Base-by-base conservation (phyloP, 1,140 invertebrate genomes). In the Meloidogyne chitwoodi region DNA sequence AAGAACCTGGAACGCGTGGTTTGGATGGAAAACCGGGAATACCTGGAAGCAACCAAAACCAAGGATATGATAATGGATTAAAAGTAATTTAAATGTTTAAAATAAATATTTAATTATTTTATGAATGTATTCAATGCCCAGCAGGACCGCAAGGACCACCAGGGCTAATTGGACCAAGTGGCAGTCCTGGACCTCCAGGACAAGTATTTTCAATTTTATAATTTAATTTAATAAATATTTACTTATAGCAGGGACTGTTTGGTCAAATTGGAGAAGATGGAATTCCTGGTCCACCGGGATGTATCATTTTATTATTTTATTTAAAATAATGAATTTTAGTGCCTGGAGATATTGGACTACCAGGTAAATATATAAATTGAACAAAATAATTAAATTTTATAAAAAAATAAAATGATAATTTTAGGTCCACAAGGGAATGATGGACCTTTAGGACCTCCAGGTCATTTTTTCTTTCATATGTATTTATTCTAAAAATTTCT, bases 1-100 rank as follows among this genome's bases (percentile, higher is more conserved):
- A 11, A 29, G 29, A 61, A 19, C 62, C 72, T 14, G 72, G 72
- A n/a, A 41, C 41, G 10, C 56, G 38, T 27, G 72, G 72, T 12
- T 31, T 34, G n/a, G 61, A 74, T 67, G 72, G 72, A 62, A 38
- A 26, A 27, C 72, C 65, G 5, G 65, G 65, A 67, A n/a, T 22
- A 41, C 22, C 65, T 19, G 65, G 65, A 2, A 31, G 6, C 22
- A 41, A 22, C 12, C 5, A 6, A 8, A 22, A 22, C 19, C 22
- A 71, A 48, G 69, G 66, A 38, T 31, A 38, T 68, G 31, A 22
- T n/a, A 22, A 19, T 68, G 26, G 29, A 68, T n/a, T 38, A 31
- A 38, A 41, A 29, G 48, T 56, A 48, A n/a, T 5, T 56, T 56
- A n/a, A n/a, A n/a, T 48, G 4, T 19, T 4, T 19, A 19, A 48